Evolutionary conservation across 2,888 invertebrate species (phyloP).

Genomic region (Stegophylla sp.): DNA sequence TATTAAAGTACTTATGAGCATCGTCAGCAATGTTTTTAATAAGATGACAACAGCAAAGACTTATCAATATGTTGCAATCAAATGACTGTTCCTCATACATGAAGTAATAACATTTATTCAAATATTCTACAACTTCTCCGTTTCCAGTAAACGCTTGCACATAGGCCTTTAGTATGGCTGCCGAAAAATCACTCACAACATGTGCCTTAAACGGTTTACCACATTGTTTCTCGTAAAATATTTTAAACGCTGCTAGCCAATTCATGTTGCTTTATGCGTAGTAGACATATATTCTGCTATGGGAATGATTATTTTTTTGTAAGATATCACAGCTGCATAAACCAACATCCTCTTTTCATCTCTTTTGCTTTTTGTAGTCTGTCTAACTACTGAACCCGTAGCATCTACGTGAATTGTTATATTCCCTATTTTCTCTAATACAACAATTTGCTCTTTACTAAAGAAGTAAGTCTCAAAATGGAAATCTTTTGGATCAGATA

Average conservation of each 20-base stretch:
- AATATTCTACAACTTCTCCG: neutral
- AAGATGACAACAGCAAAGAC: neutral
- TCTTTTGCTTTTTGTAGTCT: neutral
- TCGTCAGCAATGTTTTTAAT: neutral
- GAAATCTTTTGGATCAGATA: neutral
- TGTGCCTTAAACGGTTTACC: neutral
- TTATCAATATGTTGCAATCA: neutral
- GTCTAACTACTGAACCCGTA: neutral
- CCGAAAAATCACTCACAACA: neutral
- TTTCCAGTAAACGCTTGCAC: neutral
- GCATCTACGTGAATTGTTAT: neutral
- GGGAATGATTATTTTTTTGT: neutral
- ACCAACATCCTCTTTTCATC: neutral
- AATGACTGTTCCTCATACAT: constrained; percentile 2
- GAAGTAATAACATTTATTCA: constrained; percentile 4
- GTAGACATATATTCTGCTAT: neutral
- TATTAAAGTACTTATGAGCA: neutral
- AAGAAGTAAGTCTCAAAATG: neutral
- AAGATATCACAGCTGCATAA: neutral
- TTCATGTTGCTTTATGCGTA: neutral
- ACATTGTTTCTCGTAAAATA: neutral
- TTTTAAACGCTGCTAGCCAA: neutral
- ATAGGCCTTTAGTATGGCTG: constrained; percentile 4
- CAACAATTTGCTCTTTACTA: neutral
- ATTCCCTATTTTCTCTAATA: neutral